Percentiles rank a stretch among this genome's conserved stretches.
These are phyloP conservation scores for Corythornis cristatus DNA, from an alignment of 2,113 vertebrate species.

Conservation along the genomic window DNA sequence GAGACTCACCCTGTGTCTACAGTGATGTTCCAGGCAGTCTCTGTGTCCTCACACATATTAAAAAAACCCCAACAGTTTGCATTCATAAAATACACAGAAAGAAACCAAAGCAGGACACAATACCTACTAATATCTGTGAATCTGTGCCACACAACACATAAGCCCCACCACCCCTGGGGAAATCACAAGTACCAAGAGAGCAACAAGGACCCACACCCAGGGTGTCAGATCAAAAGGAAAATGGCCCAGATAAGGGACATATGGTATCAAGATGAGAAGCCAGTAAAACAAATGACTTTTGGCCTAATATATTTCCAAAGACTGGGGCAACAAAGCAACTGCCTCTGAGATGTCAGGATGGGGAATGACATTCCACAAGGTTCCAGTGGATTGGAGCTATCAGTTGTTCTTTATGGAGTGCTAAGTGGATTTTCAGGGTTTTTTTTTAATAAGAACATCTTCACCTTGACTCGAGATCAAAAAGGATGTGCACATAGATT, in stretches of 20 bases:
- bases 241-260: neutral
- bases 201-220: neutral
- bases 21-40: neutral
- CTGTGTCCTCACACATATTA: neutral
- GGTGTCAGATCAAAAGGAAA: neutral
- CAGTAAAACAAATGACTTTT: neutral
- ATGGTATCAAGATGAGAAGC: neutral
- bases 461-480: neutral
- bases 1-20: neutral
- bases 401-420: neutral
- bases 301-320: neutral
- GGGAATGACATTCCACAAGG: neutral
- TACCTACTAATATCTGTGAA: no score
- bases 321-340: neutral
- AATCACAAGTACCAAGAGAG: neutral
- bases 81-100: neutral
- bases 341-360: neutral
- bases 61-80: neutral
- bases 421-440: neutral
- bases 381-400: neutral
- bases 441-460: neutral
- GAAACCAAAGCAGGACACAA: neutral
- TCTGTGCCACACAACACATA: neutral
- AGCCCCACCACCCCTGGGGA: neutral
- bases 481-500: neutral